Conservation (phyloP, 2,888 invertebrate genomes). For the Mactromeris polynyma region DNA sequence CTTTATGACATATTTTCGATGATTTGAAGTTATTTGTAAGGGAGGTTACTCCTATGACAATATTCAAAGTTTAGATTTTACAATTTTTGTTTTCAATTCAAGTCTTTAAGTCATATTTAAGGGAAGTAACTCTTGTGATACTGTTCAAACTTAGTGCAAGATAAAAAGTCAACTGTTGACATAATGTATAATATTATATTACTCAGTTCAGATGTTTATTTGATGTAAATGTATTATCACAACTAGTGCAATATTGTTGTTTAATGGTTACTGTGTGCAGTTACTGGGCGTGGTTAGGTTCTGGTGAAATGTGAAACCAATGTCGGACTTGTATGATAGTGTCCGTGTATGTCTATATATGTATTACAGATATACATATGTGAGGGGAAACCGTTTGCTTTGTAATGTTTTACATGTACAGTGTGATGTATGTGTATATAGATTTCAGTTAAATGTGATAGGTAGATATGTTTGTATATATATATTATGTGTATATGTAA, state of each 20-base stretch:
- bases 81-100: neutral
- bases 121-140: neutral
- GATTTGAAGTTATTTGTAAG: neutral
- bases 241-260: constrained; percentile 21
- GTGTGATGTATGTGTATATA: constrained; percentile 11
- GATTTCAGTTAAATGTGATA: constrained; percentile 33
- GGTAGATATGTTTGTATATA: constrained; percentile 23
- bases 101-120: neutral
- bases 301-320: neutral
- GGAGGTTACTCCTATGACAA: neutral
- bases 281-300: neutral
- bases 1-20: neutral
- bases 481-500: constrained; percentile 16
- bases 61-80: neutral
- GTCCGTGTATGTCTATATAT: neutral
- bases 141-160: neutral
- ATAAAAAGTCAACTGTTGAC: neutral
- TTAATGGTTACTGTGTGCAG: neutral
- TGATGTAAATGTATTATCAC: constrained; percentile 1
- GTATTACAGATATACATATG: neutral
- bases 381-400: neutral
- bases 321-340: neutral
- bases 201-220: constrained; percentile 9
- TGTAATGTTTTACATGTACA: constrained; percentile 16
- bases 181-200: neutral